Percentiles rank a stretch among this genome's conserved stretches.
Conservation (phyloP, 2,888 invertebrate genomes). For the Euzophera pinguis region DNA sequence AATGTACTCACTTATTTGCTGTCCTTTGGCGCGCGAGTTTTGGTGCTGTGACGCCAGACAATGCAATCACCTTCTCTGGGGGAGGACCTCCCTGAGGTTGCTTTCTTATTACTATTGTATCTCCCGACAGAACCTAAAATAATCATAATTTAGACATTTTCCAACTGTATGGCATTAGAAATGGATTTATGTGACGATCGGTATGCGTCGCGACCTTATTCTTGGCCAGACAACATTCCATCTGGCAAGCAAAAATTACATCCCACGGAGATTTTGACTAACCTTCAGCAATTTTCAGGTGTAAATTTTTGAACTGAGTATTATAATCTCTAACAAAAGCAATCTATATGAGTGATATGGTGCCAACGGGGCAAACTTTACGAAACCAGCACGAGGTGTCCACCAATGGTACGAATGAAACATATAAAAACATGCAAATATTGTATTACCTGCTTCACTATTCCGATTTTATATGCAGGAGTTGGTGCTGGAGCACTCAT, state of each 20-base stretch:
- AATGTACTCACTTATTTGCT: conserved; percentile 57
- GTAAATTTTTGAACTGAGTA: not conserved
- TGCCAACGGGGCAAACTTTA: conserved; percentile 71
- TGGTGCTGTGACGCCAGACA: conserved; percentile 95
- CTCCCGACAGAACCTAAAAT: conserved; percentile 94
- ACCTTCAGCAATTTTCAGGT: not conserved
- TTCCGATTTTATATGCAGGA: conserved; percentile 64
- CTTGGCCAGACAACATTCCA: conserved; percentile 17
- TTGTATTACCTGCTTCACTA: conserved; percentile 72
- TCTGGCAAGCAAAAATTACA: conserved; percentile 17
- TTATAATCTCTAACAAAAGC: conserved; percentile 12
- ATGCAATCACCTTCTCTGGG: conserved; percentile 93
- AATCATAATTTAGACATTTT: conserved; percentile 1
- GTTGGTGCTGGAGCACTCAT: conserved; percentile 68
- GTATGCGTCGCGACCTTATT: conserved; percentile 15
- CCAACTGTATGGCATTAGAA: not conserved
- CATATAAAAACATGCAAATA: conserved; percentile 30
- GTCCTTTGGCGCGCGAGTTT: conserved; percentile 82
- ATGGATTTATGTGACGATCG: conserved; percentile 14
- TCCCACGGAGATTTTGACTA: not conserved
- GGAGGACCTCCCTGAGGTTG: conserved; percentile 93
- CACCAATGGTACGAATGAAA: conserved; percentile 29
- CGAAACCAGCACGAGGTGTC: conserved; percentile 61
- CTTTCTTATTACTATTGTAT: conserved; percentile 94
- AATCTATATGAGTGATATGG: conserved; percentile 29